phyloP scores from a whole-genome alignment of 30 jellyfish, hydroid and myxozoan species.

The Phacellophora camtschatica region DNA sequence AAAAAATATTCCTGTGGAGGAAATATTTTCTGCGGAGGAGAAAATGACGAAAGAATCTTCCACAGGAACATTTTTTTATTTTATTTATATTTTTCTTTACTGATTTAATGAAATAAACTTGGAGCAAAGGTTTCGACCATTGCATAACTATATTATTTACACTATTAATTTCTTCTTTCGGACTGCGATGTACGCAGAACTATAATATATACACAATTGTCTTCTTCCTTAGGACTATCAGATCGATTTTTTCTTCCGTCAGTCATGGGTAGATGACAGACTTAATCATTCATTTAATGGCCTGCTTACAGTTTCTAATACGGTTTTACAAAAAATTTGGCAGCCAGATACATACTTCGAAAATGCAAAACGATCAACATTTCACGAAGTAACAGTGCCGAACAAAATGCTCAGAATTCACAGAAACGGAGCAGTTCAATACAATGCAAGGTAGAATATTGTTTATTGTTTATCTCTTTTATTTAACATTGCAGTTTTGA shows the following conservation, averaged over 20 bases:
- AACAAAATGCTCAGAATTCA: conserved; percentile 85
- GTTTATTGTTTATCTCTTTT: no score
- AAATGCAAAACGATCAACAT: conserved; percentile 85
- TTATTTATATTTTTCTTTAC: no score
- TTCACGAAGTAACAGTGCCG: conserved; percentile 91
- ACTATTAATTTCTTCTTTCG: not conserved
- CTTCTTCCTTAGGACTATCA: conserved; percentile 82
- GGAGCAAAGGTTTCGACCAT: no score
- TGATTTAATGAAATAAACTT: no score
- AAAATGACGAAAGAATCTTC: no score
- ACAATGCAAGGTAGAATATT: conserved; percentile 97
- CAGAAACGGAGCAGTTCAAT: conserved; percentile 80
- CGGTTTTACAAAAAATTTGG: conserved; percentile 85
- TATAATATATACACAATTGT: not conserved
- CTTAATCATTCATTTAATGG: conserved; percentile 78
- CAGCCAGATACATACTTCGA: conserved; percentile 94
- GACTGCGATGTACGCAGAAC: not conserved
- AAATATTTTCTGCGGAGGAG: no score
- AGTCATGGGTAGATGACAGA: conserved; percentile 88
- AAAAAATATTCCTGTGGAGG: no score
- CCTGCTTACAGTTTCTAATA: conserved; percentile 78
- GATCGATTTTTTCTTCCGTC: conserved; percentile 95
- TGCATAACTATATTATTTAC: not conserved
- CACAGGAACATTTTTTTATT: no score
- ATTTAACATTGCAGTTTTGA: not conserved